Evolutionary conservation across 1,140 invertebrate genomes (phyloP).

Genomic region (Tachypleus tridentatus): DNA sequence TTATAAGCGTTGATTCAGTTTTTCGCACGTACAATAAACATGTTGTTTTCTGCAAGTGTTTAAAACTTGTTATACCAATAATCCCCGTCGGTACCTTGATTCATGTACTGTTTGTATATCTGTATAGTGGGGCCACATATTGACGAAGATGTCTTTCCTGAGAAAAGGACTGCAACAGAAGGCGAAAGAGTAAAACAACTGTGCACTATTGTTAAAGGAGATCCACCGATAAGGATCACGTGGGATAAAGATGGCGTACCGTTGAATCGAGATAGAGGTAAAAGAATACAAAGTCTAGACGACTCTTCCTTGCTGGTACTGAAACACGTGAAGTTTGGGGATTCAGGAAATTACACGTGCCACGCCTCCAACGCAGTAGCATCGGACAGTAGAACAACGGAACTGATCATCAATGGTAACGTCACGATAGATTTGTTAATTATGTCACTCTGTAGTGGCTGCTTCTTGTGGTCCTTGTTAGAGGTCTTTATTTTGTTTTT

Average conservation of each 20-base stretch:
- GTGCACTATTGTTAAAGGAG: constrained; percentile 17
- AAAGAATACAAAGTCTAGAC: constrained; percentile 13
- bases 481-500: too few species aligned
- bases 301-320: constrained; percentile 19
- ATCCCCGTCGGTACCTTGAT: too few species aligned
- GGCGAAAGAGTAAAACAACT: constrained; percentile 50
- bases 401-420: constrained; percentile 21
- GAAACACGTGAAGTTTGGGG: constrained; percentile 10
- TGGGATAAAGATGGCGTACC: constrained; percentile 16
- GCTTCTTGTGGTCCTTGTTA: too few species aligned
- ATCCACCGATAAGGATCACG: constrained; percentile 21
- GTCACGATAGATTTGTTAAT: too few species aligned
- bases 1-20: too few species aligned
- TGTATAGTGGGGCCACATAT: constrained; percentile 19
- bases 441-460: too few species aligned
- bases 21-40: too few species aligned
- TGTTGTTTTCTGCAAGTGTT: too few species aligned
- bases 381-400: constrained; percentile 16
- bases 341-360: constrained; percentile 20
- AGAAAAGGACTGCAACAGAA: constrained; percentile 45
- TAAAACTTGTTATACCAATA: too few species aligned
- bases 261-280: constrained; percentile 7
- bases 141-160: constrained; percentile 19
- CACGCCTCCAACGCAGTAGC: constrained; percentile 18
- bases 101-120: too few species aligned